phyloP scores from a whole-genome alignment of 2,113 vertebrate genomes.

The Raphicerus campestris region DNA sequence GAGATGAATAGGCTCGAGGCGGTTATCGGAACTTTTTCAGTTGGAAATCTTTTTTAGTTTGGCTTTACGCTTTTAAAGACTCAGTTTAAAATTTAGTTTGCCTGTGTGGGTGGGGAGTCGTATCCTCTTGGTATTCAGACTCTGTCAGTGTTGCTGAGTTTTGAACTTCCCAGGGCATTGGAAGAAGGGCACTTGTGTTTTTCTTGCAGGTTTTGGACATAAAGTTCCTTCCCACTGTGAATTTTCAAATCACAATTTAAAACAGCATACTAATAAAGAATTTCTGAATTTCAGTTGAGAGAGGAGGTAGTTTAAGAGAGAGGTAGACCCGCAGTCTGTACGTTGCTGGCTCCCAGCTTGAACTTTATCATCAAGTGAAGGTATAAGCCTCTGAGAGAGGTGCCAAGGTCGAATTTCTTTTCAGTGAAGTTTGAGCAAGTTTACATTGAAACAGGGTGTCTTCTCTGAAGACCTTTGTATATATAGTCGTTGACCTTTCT shows the following conservation, averaged over 20 bases:
- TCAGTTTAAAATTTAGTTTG: neutral
- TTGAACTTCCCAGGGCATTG: neutral
- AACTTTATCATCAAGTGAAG: neutral
- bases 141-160: neutral
- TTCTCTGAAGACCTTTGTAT: neutral
- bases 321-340: too few relatives aligned
- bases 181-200: neutral
- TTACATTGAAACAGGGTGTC: neutral
- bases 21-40: neutral
- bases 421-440: neutral
- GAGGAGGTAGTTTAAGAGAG: neutral
- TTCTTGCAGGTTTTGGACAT: neutral
- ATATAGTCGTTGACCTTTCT: neutral
- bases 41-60: neutral
- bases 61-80: neutral
- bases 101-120: accelerated
- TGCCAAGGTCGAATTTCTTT: neutral
- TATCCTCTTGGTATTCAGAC: neutral
- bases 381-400: neutral
- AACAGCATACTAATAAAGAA: neutral
- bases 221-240: neutral
- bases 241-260: neutral
- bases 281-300: neutral
- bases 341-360: neutral
- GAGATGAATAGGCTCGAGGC: neutral